Evolutionary conservation across 2,888 invertebrate species (phyloP).

Genomic region (Amblyjoppa proteus): DNA sequence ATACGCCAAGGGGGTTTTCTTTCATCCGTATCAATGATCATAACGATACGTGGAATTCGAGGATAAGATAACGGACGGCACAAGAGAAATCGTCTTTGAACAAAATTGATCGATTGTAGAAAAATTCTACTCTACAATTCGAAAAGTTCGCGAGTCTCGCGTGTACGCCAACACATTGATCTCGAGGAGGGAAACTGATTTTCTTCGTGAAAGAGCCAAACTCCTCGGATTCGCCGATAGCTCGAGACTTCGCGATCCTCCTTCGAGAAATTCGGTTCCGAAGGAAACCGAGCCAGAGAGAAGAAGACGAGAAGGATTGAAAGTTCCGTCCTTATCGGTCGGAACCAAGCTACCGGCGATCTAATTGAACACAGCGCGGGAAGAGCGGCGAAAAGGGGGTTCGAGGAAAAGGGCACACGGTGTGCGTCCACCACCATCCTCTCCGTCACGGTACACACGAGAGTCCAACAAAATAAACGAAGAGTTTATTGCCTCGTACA

Average conservation of each 20-base stretch:
- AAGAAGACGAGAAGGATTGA: constrained; percentile 1
- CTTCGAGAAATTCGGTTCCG: background rate
- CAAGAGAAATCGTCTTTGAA: background rate
- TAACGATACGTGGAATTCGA: constrained; percentile 2
- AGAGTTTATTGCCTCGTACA: constrained; percentile 61
- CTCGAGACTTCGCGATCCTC: background rate
- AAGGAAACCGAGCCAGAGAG: background rate
- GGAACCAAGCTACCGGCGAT: constrained; percentile 12
- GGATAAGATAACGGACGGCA: background rate
- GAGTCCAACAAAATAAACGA: constrained; percentile 46
- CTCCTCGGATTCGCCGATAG: background rate
- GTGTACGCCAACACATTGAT: background rate
- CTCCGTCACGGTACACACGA: constrained; percentile 32
- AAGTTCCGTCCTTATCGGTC: background rate
- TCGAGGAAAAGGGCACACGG: background rate
- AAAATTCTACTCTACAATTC: background rate
- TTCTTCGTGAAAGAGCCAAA: background rate
- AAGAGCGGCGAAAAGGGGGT: background rate
- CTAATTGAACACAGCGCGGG: constrained; percentile 31
- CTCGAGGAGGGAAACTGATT: background rate
- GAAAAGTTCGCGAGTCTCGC: background rate
- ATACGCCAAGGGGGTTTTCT: background rate
- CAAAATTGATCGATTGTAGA: constrained; percentile 4
- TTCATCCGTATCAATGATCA: background rate
- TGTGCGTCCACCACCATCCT: background rate